Percentiles rank a stretch among this genome's conserved stretches.
Conservation (phyloP, 30 jellyfish, hydroid and myxozoan species). For the Turritopsis rubra region DNA sequence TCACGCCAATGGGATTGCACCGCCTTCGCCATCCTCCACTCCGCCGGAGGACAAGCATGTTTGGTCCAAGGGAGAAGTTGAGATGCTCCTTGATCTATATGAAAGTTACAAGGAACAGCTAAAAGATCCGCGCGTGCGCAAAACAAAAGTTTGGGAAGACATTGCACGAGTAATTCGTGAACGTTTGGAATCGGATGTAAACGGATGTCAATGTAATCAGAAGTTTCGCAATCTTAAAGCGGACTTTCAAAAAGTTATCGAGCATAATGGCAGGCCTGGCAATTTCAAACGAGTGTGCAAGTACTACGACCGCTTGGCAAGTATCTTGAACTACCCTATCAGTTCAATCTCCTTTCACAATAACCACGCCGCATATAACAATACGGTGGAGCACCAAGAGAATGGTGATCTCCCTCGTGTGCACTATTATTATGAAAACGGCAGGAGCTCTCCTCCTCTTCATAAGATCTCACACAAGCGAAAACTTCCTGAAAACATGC, state of each 20-base stretch:
- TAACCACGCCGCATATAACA: background rate
- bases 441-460: slow-evolving; percentile 5
- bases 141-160: slow-evolving; percentile 76
- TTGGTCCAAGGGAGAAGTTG: slow-evolving; percentile 77
- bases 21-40: slow-evolving; percentile 18
- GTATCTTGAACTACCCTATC: background rate
- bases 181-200: slow-evolving; percentile 47
- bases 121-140: slow-evolving; percentile 72
- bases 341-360: background rate
- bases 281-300: slow-evolving; percentile 21
- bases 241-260: slow-evolving; percentile 75
- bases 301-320: slow-evolving; percentile 36
- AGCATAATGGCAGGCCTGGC: slow-evolving; percentile 33
- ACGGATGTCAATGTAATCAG: slow-evolving; percentile 79
- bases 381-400: slow-evolving; percentile 49
- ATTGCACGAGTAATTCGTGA: slow-evolving; percentile 46
- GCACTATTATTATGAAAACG: slow-evolving; percentile 24
- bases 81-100: slow-evolving; percentile 60
- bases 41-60: slow-evolving; percentile 70
- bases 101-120: slow-evolving; percentile 53
- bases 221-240: slow-evolving; percentile 69
- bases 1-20: slow-evolving; percentile 5
- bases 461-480: slow-evolving; percentile 51
- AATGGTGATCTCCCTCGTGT: slow-evolving; percentile 48
- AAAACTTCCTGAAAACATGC: background rate